These are phyloP conservation scores for Aphelenchoides fujianensis DNA, from an alignment of 1,140 invertebrate species.

Conservation along the genomic window DNA sequence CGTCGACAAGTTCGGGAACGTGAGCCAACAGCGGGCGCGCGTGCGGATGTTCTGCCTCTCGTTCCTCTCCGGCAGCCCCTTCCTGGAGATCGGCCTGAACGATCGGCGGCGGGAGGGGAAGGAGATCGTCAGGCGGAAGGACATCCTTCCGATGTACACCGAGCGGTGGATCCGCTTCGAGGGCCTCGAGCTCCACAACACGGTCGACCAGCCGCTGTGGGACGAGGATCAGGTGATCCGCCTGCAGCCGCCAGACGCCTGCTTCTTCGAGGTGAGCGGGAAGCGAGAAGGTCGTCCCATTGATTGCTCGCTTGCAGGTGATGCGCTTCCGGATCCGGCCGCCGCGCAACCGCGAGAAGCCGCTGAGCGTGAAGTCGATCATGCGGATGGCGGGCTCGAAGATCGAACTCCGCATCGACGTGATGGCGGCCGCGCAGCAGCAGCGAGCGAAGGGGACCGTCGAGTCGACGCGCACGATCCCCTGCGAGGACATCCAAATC, in stretches of 20 bases:
- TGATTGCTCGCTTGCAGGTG: conserved; percentile 66
- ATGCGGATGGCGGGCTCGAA: conserved; percentile 62
- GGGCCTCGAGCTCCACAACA: conserved; percentile 86
- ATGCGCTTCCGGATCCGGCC: conserved; percentile 92
- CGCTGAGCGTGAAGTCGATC: conserved; percentile 81
- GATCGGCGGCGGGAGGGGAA: conserved; percentile 89
- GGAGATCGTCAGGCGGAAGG: conserved; percentile 95
- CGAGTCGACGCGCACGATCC: conserved; percentile 82
- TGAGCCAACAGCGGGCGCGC: conserved; percentile 86
- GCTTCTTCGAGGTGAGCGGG: conserved; percentile 76
- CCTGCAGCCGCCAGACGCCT: conserved; percentile 96
- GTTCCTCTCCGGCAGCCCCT: conserved; percentile 82
- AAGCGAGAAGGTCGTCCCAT: not conserved
- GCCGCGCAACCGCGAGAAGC: conserved; percentile 91
- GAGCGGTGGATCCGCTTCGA: conserved; percentile 98
- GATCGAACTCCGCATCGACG: conserved; percentile 86
- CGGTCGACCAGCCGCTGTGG: conserved; percentile 86
- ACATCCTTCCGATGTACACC: conserved; percentile 97
- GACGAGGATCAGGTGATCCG: conserved; percentile 80
- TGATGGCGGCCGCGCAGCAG: conserved; percentile 90
- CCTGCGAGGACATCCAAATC: conserved; percentile 93
- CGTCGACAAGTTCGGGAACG: conserved; percentile 78
- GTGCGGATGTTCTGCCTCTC: conserved; percentile 91
- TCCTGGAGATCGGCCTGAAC: conserved; percentile 93
- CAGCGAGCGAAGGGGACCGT: conserved; percentile 66